These are phyloP conservation scores for Entomobrya proxima DNA, from an alignment of 2,888 invertebrate genomes.

Conservation along the genomic window DNA sequence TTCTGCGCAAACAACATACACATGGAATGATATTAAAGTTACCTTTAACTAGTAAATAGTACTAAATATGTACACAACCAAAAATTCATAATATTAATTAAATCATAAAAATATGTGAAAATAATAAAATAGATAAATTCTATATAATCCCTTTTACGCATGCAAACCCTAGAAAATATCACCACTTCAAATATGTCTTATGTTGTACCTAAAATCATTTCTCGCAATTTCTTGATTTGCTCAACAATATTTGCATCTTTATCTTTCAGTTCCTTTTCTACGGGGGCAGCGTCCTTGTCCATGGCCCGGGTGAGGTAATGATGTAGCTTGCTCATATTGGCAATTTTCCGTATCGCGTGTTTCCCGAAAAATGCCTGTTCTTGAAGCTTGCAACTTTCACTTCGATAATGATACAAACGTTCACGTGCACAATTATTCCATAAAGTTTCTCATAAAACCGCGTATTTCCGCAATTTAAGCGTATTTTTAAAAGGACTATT, in stretches of 20 bases:
- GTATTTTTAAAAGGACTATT: too few relatives aligned
- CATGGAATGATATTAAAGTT: not conserved
- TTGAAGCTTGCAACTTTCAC: not conserved
- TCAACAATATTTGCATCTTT: constrained; percentile 38
- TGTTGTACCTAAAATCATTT: constrained; percentile 43
- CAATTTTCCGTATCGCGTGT: not conserved
- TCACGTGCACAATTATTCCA: too few relatives aligned
- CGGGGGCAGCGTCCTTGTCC: not conserved
- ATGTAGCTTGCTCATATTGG: constrained; percentile 34
- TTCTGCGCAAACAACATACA: constrained; percentile 25
- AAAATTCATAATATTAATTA: too few relatives aligned
- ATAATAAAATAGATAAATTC: not conserved
- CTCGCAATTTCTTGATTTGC: constrained; percentile 8
- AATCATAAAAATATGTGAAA: not conserved
- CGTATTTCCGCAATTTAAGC: too few relatives aligned
- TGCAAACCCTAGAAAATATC: not conserved
- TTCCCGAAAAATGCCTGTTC: not conserved
- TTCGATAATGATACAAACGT: not conserved
- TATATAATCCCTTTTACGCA: not conserved
- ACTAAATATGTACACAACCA: too few relatives aligned
- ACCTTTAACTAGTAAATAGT: too few relatives aligned
- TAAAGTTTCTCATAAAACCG: too few relatives aligned
- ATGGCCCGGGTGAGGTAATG: not conserved
- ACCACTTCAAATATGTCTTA: not conserved
- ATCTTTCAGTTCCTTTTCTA: not conserved